Conservation (phyloP, 2,888 invertebrate genomes). For the Gonocerus acuteangulatus region DNA sequence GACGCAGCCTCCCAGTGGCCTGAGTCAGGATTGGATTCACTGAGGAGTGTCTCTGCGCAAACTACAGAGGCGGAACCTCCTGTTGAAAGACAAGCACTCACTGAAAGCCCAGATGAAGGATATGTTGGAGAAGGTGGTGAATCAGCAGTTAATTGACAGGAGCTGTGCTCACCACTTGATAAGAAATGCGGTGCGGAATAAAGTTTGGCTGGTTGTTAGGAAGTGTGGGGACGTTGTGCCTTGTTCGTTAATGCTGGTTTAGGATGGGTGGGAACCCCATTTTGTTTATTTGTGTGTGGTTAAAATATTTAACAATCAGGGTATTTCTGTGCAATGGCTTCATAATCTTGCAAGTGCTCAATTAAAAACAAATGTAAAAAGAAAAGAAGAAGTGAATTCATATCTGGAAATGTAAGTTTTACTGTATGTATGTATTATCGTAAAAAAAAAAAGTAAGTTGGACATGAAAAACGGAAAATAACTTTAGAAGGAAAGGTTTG, state of each 20-base stretch:
- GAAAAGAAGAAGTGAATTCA: not conserved
- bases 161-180: not conserved
- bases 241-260: not conserved
- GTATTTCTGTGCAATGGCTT: slow-evolving; percentile 17
- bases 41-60: slow-evolving; percentile 32
- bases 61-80: slow-evolving; percentile 44
- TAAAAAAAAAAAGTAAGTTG: not conserved
- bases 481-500: too few relatives aligned
- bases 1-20: slow-evolving; percentile 37
- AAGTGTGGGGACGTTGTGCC: not conserved
- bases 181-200: not conserved
- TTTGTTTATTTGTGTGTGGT: not conserved
- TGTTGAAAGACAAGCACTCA: slow-evolving; percentile 45
- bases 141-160: slow-evolving; percentile 51
- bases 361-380: not conserved
- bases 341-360: slow-evolving; percentile 22
- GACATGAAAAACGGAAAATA: too few relatives aligned
- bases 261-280: not conserved
- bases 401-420: slow-evolving; percentile 10
- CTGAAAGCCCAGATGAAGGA: slow-evolving; percentile 80
- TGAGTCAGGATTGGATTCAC: slow-evolving; percentile 35
- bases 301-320: slow-evolving; percentile 20
- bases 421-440: not conserved
- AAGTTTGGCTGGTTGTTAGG: not conserved
- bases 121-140: slow-evolving; percentile 69